Percentiles rank a stretch among this genome's conserved stretches.
Evolutionary conservation across 2,797 vertebrate genomes (phyloP).

Genomic region (Pipistrellus nathusii): DNA sequence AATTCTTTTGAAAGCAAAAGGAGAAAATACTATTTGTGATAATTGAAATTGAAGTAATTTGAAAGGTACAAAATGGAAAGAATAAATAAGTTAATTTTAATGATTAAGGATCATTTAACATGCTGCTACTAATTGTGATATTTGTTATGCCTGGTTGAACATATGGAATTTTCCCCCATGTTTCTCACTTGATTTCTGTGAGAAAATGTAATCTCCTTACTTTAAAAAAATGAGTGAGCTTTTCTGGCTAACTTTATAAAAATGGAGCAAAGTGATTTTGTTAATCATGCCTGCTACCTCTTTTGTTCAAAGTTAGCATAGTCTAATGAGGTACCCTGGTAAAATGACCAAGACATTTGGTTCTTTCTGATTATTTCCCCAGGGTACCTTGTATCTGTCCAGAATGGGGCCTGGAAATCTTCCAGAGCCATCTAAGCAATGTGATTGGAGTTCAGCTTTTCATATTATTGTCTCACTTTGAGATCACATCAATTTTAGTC

Average conservation of each 20-base stretch:
- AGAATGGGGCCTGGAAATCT: neutral
- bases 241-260: slow-evolving; percentile 53
- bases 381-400: neutral
- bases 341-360: neutral
- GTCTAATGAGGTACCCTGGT: neutral
- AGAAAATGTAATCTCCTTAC: slow-evolving; percentile 57
- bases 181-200: slow-evolving; percentile 18
- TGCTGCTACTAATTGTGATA: slow-evolving; percentile 67
- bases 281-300: slow-evolving; percentile 22
- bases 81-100: slow-evolving; percentile 70
- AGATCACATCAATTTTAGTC: slow-evolving; percentile 3
- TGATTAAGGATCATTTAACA: slow-evolving; percentile 68
- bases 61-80: slow-evolving; percentile 64
- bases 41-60: slow-evolving; percentile 78
- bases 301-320: neutral
- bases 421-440: neutral
- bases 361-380: slow-evolving; percentile 13
- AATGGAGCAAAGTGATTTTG: neutral
- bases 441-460: neutral
- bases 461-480: neutral
- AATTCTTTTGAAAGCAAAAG: slow-evolving; percentile 76
- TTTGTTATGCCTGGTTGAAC: slow-evolving; percentile 64
- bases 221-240: slow-evolving; percentile 2
- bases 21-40: slow-evolving; percentile 65
- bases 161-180: neutral